Percentiles rank a stretch among this genome's conserved stretches.
Evolutionary conservation across 2,888 invertebrate genomes (phyloP).

Genomic region (Drosophila gaucha): DNA sequence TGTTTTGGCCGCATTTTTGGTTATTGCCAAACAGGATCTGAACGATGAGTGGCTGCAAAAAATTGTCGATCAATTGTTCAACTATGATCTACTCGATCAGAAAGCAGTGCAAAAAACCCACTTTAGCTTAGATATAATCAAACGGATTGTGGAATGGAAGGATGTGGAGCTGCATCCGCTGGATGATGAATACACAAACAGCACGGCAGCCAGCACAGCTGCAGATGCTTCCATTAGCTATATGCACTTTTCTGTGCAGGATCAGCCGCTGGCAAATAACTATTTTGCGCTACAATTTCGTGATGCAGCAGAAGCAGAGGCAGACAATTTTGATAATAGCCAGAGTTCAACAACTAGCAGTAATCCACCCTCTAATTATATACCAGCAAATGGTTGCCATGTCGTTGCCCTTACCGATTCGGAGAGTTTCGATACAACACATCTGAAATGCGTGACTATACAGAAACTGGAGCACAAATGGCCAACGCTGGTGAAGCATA

Average conservation of each 20-base stretch:
- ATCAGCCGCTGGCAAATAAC: conserved; percentile 82
- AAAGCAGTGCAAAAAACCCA: conserved; percentile 90
- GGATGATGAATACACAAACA: conserved; percentile 87
- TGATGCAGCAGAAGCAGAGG: conserved; percentile 38
- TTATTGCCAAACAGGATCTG: conserved; percentile 92
- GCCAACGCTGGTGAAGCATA: conserved; percentile 91
- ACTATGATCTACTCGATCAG: conserved; percentile 87
- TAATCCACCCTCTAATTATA: conserved; percentile 36
- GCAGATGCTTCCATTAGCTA: conserved; percentile 58
- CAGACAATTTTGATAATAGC: conserved; percentile 29
- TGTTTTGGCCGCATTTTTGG: conserved; percentile 92
- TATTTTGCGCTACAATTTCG: conserved; percentile 84
- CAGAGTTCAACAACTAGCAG: conserved; percentile 28
- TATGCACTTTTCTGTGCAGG: conserved; percentile 78
- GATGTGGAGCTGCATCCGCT: conserved; percentile 92
- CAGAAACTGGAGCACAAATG: conserved; percentile 94
- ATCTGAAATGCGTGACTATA: conserved; percentile 93
- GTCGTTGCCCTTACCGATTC: conserved; percentile 88
- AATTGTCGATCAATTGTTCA: conserved; percentile 89
- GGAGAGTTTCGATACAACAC: conserved; percentile 93
- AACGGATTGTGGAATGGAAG: conserved; percentile 95
- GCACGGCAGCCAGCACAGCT: conserved; percentile 13
- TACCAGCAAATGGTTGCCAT: conserved; percentile 75
- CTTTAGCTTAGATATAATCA: conserved; percentile 93
- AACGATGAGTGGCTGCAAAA: conserved; percentile 93